These are phyloP conservation scores for Drosophila neonasuta DNA, from an alignment of 2,888 invertebrate species.

Conservation along the genomic window DNA sequence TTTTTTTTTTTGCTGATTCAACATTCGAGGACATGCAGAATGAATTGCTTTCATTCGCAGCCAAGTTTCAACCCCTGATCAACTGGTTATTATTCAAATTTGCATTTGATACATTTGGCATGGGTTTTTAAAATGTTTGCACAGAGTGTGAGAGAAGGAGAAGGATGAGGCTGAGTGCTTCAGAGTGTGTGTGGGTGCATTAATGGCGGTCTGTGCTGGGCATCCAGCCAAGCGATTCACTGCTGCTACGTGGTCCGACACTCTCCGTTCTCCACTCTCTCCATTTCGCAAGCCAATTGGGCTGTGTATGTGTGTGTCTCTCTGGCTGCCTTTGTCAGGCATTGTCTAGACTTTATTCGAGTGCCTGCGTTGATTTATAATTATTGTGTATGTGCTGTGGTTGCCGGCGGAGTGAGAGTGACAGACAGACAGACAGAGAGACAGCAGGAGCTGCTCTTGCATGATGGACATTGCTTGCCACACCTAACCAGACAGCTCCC, in stretches of 20 bases:
- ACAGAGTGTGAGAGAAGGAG: not conserved
- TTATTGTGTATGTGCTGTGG: conserved; percentile 56
- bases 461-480: conserved; percentile 43
- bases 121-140: conserved; percentile 34
- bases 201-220: conserved; percentile 55
- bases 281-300: conserved; percentile 16
- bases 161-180: not conserved
- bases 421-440: conserved; percentile 7
- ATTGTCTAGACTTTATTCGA: conserved; percentile 71
- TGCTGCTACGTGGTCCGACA: conserved; percentile 37
- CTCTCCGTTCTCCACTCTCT: conserved; percentile 12
- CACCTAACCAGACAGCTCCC: conserved; percentile 46
- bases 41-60: conserved; percentile 14
- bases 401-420: conserved; percentile 10
- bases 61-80: conserved; percentile 56
- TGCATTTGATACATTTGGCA: conserved; percentile 56
- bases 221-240: conserved; percentile 51
- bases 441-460: conserved; percentile 27
- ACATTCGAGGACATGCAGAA: conserved; percentile 21
- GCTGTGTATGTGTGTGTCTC: conserved; percentile 14
- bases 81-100: conserved; percentile 60
- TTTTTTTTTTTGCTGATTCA: conserved; percentile 24
- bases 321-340: conserved; percentile 66
- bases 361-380: conserved; percentile 71
- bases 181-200: conserved; percentile 40